A percentile compares a stretch with the other conserved stretches of the same genome.
These are phyloP conservation scores for Aphrophora alni DNA, from an alignment of 2,888 invertebrate genomes.

Conservation along the genomic window DNA sequence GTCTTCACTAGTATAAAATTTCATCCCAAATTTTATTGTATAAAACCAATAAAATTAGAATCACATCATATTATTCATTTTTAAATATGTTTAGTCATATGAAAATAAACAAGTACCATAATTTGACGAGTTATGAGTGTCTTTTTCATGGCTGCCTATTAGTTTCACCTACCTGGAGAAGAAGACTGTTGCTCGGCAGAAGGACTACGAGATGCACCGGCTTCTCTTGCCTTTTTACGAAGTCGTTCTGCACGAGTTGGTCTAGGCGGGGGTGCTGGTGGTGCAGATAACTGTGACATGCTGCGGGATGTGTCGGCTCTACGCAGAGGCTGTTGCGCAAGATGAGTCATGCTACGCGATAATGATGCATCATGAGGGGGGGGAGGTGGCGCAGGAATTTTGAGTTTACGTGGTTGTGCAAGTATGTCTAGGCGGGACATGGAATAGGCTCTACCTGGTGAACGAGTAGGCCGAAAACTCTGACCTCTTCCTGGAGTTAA, in stretches of 20 bases:
- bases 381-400: slow-evolving; percentile 53
- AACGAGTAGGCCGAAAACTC: slow-evolving; percentile 56
- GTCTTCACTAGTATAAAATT: too few species aligned
- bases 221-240: slow-evolving; percentile 55
- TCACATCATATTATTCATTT: too few species aligned
- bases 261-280: slow-evolving; percentile 55
- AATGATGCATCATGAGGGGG: slow-evolving; percentile 53
- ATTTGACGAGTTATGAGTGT: too few species aligned
- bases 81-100: too few species aligned
- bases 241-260: slow-evolving; percentile 58
- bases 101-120: too few species aligned
- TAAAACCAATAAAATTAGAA: too few species aligned
- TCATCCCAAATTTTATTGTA: too few species aligned
- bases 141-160: background rate
- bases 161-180: slow-evolving; percentile 50
- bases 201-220: slow-evolving; percentile 48
- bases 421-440: slow-evolving; percentile 92
- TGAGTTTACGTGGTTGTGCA: slow-evolving; percentile 70
- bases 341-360: slow-evolving; percentile 74
- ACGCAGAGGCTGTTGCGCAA: slow-evolving; percentile 56
- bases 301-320: slow-evolving; percentile 59
- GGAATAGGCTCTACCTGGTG: slow-evolving; percentile 80
- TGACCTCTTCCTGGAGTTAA: slow-evolving; percentile 55
- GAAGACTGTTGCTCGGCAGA: slow-evolving; percentile 55
- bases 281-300: slow-evolving; percentile 59